Evolutionary conservation across 2,113 vertebrate species (phyloP).

Genomic region (Sapajus apella): DNA sequence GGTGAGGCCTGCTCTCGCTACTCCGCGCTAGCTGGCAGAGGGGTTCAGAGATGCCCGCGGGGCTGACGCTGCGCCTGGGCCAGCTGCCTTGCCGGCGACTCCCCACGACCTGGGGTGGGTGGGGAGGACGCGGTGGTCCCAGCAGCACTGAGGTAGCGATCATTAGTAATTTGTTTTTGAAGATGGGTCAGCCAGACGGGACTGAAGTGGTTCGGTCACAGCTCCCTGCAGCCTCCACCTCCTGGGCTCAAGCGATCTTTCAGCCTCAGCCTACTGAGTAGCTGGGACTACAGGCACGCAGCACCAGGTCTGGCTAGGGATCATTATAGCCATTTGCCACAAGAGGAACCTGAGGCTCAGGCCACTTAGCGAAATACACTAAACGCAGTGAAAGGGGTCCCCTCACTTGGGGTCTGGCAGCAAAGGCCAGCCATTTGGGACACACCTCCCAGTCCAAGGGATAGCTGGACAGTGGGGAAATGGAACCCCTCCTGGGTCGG

Average conservation of each 20-base stretch:
- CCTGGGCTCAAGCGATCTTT: neutral
- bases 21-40: neutral
- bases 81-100: neutral
- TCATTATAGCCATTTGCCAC: neutral
- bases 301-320: neutral
- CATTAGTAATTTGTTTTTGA: neutral
- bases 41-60: neutral
- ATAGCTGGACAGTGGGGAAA: neutral
- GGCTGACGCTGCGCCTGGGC: neutral
- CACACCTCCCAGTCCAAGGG: neutral
- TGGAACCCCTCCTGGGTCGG: rapidly evolving
- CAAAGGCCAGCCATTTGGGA: neutral
- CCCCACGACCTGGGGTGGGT: neutral
- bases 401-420: rapidly evolving
- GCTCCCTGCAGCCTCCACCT: neutral
- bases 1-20: neutral
- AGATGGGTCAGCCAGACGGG: neutral
- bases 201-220: too few species aligned
- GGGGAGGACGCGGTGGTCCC: neutral
- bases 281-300: neutral
- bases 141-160: neutral
- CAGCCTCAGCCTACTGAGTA: neutral
- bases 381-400: too few species aligned
- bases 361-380: neutral
- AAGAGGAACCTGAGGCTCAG: neutral